phyloP scores from a whole-genome alignment of 2,888 invertebrate genomes.

The Epinotia bilunana region DNA sequence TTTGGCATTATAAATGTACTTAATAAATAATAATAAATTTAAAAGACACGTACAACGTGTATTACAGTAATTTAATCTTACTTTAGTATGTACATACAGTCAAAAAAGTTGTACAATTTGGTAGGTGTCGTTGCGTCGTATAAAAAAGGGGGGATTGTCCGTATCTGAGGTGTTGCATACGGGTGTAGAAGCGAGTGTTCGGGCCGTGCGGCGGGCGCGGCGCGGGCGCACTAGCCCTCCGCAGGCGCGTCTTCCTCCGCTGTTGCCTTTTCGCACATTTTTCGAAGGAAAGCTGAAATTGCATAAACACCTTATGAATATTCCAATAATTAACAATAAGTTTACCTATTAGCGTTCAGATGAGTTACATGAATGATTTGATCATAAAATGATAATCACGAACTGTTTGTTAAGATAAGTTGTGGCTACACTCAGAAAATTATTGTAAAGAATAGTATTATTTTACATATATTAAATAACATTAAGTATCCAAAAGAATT shows the following conservation, averaged over 20 bases:
- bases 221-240: constrained; percentile 62
- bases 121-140: constrained; percentile 69
- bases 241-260: constrained; percentile 65
- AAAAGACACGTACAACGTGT: constrained; percentile 83
- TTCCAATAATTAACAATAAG: neutral
- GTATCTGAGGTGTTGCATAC: constrained; percentile 74
- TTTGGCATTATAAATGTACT: constrained; percentile 82
- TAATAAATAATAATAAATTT: constrained; percentile 80
- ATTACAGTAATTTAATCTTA: constrained; percentile 83
- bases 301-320: constrained; percentile 11
- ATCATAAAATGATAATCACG: constrained; percentile 12
- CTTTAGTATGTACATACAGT: constrained; percentile 80
- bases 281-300: constrained; percentile 92
- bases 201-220: constrained; percentile 48
- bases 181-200: constrained; percentile 55
- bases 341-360: constrained; percentile 1
- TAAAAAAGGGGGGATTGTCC: constrained; percentile 76
- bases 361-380: constrained; percentile 18
- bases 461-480: neutral
- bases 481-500: neutral
- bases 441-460: constrained; percentile 1
- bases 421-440: constrained; percentile 27
- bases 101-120: constrained; percentile 74
- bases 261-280: constrained; percentile 87
- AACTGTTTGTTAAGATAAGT: constrained; percentile 9